Evolutionary conservation across 2,113 vertebrate species (phyloP).

Genomic region (Cheirogaleus medius): DNA sequence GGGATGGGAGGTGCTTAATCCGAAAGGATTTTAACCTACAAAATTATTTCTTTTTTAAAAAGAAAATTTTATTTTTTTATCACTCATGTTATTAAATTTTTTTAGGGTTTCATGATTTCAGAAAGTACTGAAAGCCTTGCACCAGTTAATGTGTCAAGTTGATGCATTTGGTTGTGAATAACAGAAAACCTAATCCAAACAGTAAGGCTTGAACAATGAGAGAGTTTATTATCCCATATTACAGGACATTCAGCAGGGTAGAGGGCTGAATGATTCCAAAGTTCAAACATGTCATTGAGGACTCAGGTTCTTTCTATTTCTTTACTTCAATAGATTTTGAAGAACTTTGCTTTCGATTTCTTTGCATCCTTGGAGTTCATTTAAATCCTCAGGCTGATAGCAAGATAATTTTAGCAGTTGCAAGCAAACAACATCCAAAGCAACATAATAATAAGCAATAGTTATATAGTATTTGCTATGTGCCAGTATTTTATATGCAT

Average conservation of each 20-base stretch:
- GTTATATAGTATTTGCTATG: background rate
- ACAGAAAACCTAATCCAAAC: background rate
- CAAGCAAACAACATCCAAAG: background rate
- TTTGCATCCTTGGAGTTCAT: background rate
- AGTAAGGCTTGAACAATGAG: background rate
- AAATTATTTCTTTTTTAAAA: background rate
- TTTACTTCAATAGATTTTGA: background rate
- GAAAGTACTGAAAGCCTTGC: background rate
- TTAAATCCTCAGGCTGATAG: background rate
- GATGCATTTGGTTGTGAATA: background rate
- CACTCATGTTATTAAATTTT: background rate
- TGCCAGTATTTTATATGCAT: background rate
- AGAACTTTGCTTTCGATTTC: background rate
- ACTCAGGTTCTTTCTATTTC: background rate
- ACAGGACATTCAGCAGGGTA: background rate
- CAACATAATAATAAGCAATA: background rate
- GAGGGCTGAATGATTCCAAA: background rate
- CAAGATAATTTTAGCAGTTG: background rate
- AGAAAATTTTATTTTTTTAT: background rate
- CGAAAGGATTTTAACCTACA: background rate
- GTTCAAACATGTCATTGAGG: background rate
- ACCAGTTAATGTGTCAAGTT: background rate
- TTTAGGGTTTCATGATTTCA: background rate
- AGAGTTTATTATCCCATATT: background rate
- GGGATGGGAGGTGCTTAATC: background rate